phyloP scores from a whole-genome alignment of 2,888 invertebrate genomes.

The Lutraria lutraria region DNA sequence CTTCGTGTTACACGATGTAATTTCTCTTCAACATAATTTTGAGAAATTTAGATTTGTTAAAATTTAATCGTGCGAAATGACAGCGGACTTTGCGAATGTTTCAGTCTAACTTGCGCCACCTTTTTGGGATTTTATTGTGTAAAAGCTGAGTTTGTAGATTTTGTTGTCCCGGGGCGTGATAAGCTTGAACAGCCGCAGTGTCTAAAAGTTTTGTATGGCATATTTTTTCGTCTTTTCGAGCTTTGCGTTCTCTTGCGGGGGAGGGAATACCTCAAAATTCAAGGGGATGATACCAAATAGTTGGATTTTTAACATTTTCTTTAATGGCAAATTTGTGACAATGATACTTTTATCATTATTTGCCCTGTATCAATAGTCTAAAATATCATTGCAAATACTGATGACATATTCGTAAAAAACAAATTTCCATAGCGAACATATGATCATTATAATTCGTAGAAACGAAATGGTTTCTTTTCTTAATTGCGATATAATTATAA shows the following conservation, averaged over 20 bases:
- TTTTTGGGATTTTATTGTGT: not conserved
- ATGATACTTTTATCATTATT: too few relatives aligned
- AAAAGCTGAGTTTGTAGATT: not conserved
- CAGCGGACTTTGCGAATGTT: not conserved
- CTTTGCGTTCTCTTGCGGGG: not conserved
- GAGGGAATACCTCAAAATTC: not conserved
- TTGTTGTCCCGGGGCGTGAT: not conserved
- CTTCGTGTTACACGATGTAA: not conserved
- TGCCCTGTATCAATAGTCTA: too few relatives aligned
- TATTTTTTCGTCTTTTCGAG: not conserved
- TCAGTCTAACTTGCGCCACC: not conserved
- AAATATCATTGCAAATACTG: too few relatives aligned
- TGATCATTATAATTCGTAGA: too few relatives aligned
- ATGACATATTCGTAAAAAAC: too few relatives aligned
- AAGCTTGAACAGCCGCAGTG: not conserved
- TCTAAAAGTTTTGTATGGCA: not conserved
- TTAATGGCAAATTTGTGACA: too few relatives aligned
- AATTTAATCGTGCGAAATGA: slow-evolving; percentile 1
- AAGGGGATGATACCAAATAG: not conserved
- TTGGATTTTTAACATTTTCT: not conserved
- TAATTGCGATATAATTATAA: too few relatives aligned
- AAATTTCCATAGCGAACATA: too few relatives aligned
- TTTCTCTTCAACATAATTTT: not conserved
- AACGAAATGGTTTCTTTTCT: too few relatives aligned
- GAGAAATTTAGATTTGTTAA: slow-evolving; percentile 16